Base-by-base conservation (phyloP, 2,113 vertebrate species). In the Pangasianodon gigas region DNA sequence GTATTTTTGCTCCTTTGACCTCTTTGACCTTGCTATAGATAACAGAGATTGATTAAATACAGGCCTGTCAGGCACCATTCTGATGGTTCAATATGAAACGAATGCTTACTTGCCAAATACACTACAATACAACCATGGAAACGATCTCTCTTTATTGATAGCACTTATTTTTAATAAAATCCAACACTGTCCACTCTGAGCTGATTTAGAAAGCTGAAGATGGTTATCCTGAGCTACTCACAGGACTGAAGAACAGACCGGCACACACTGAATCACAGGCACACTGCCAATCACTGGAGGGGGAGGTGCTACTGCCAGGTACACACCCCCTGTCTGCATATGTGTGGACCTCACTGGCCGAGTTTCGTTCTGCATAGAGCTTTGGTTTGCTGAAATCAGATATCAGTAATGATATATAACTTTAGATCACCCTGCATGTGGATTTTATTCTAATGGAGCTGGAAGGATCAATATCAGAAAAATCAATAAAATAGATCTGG, bases 231-330 rank as follows among this genome's bases (percentile, higher is more conserved):
- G 58, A 37, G 62, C 48, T 58, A 93, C 95, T 95, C 89, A 96
- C 96, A 95, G 89, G 24, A 95, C 92, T 41, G 97, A 4, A 13
- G 96, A 82, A 1, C 90, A 93, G 1, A 95, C 95, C 65, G 97
- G 94, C 92, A 96, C 85, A 60, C 94, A 60, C 0, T 96, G 96
- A 54, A 97, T 52, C 0, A 95, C 85, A 0, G 96, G 91, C 46
- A 96, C 58, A 65, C 94, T 96, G 93, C 94, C 10, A 1, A 95
- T n/a, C 37, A 95, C 52, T n/a, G 95, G 90, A 32, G 90, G 77
- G 0, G 94, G 89, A 1, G 90, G 58, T 4, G 93, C 87, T 0
- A 93, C 85, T 0, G 94, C 88, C 91, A 96, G 56, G 75, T 95
- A 96, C 94, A 90, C 65, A 41, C 89, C 87, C 60, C 82, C 84